Evolutionary conservation across 2,797 vertebrate species (phyloP).

Genomic region (Lepidocolaptes lacrymiger): DNA sequence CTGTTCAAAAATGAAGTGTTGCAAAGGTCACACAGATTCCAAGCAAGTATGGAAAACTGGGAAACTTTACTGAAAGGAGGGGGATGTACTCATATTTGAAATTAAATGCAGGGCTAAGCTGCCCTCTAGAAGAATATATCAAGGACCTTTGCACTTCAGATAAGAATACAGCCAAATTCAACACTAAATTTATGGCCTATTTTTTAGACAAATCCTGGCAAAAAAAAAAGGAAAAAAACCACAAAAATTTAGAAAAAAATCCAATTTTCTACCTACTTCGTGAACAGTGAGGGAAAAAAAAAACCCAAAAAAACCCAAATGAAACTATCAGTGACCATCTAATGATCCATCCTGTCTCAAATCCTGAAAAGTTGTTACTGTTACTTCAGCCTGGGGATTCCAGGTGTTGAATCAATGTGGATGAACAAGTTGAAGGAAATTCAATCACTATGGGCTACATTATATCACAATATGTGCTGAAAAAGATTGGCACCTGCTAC

Average conservation of each 20-base stretch:
- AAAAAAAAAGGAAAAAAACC: background rate
- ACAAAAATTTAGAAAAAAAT: background rate
- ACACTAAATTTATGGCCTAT: background rate
- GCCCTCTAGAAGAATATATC: background rate
- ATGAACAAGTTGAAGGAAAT: background rate
- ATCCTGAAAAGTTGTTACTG: background rate
- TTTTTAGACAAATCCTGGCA: background rate
- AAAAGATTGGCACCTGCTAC: background rate
- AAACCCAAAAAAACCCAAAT: background rate
- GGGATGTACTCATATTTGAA: slow-evolving; percentile 9
- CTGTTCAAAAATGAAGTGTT: background rate
- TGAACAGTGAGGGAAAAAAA: background rate
- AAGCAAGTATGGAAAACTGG: background rate
- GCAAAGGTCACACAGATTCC: background rate
- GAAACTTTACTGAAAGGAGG: slow-evolving; percentile 23
- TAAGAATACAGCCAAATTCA: background rate
- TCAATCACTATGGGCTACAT: background rate
- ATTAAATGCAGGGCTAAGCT: slow-evolving; percentile 27
- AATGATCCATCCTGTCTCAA: background rate
- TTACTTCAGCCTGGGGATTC: background rate
- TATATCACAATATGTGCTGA: background rate
- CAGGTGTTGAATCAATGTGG: background rate
- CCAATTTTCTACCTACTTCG: background rate
- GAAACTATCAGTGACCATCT: background rate
- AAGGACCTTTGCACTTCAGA: slow-evolving; percentile 1